Evolutionary conservation across 2,888 invertebrate species (phyloP).

Genomic region (Sinelater perroti): DNA sequence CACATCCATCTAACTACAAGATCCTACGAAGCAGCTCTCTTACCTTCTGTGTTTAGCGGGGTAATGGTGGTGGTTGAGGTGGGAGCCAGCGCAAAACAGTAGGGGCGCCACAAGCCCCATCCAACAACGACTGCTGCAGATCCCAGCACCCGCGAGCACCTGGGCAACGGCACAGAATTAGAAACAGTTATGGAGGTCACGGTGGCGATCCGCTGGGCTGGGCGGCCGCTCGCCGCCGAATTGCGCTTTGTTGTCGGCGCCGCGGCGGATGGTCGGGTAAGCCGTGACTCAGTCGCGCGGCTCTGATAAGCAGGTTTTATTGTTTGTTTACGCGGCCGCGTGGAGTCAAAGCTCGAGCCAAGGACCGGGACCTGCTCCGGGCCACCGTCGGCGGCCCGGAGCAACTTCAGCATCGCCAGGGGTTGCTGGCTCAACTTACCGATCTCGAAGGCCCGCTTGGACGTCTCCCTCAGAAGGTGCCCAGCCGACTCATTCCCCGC

Average conservation of each 20-base stretch:
- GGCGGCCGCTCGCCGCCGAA: too few species aligned
- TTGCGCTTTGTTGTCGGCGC: too few species aligned
- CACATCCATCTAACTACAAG: too few species aligned
- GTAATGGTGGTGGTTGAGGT: constrained; percentile 62
- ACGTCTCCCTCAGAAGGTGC: neutral
- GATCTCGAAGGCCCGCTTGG: constrained; percentile 23
- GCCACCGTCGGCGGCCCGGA: neutral
- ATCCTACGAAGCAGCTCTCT: constrained; percentile 31
- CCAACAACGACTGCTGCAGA: constrained; percentile 47
- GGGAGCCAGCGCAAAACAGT: constrained; percentile 61
- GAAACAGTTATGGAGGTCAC: constrained; percentile 29
- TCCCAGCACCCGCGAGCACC: constrained; percentile 35
- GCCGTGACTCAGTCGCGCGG: too few species aligned
- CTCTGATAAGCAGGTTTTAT: too few species aligned
- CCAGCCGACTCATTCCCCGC: constrained; percentile 14
- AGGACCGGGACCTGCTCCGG: too few species aligned
- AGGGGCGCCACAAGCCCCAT: constrained; percentile 61
- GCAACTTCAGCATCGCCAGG: neutral
- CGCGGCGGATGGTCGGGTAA: too few species aligned
- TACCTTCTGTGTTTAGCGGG: constrained; percentile 62
- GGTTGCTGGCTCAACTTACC: too few species aligned
- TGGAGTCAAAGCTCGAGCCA: too few species aligned
- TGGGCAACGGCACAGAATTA: constrained; percentile 20
- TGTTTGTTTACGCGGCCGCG: too few species aligned
- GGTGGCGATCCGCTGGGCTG: constrained; percentile 24